Conservation (phyloP, 2,113 vertebrate genomes). For the Sapajus apella region DNA sequence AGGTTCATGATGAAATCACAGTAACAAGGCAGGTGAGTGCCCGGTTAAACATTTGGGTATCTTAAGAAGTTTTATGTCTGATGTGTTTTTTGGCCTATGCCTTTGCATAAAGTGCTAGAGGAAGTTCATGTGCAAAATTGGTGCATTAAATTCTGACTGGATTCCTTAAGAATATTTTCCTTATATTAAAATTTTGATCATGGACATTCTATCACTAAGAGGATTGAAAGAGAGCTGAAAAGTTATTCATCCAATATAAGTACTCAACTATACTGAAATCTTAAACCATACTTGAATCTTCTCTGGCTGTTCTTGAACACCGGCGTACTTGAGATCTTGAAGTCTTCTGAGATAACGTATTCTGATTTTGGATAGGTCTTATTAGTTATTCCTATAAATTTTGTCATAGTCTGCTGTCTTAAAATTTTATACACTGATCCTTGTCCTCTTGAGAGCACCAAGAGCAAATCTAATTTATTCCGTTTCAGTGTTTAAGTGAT, state of each 20-base stretch:
- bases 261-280: not conserved
- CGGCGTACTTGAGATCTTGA: not conserved
- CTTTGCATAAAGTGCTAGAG: not conserved
- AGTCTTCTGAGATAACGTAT: not conserved
- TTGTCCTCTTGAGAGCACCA: not conserved
- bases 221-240: not conserved
- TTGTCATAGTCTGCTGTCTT: not conserved
- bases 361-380: not conserved
- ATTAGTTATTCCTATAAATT: not conserved
- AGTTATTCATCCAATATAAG: not conserved
- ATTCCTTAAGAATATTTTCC: not conserved
- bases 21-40: slow-evolving; percentile 93
- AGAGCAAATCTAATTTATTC: not conserved
- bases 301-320: not conserved
- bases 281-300: not conserved
- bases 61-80: not conserved
- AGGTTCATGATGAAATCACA: slow-evolving; percentile 92
- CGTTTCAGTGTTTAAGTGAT: slow-evolving; percentile 16
- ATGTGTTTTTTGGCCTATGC: not conserved
- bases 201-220: not conserved
- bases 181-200: slow-evolving; percentile 12
- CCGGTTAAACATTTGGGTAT: not conserved
- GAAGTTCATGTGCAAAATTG: not conserved
- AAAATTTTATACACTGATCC: not conserved
- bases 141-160: not conserved